Base-by-base conservation (phyloP, 2,113 vertebrate species). In the Meleagris gallopavo region DNA sequence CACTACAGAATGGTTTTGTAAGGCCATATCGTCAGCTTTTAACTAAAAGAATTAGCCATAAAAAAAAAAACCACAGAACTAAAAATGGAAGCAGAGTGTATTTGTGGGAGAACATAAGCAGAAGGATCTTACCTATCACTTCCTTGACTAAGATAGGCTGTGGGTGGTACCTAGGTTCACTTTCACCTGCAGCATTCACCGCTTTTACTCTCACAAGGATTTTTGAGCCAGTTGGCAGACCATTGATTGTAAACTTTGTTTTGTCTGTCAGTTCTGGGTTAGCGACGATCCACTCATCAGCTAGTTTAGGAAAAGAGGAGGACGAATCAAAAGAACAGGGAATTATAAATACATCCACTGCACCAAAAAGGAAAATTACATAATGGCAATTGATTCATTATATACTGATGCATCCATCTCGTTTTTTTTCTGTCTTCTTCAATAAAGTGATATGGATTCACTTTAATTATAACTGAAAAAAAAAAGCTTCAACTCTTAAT, bases 121-220 rank as follows among this genome's bases (percentile, higher is more conserved):
- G 24, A 19, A 54, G 17, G 25, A 73, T 60, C 98, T 98, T 95
- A 99, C 99, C 99, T 89, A 99, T 98, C 78, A 99, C 98, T 94
- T 99, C 98, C 97, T 99, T 99, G 94, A 99, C 98, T 55, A 99
- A 96, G 83, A 99, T 97, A 54, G 98, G 96, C 93, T 99, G 99
- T 73, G 99, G 99, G 80, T 98, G 97, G 78, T 98, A 97, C 75
- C 98, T 98, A 43, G 99, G 99, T 25, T 96, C 60, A 13, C 99
- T 99, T 77, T 98, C 95, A 7, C 99, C 99, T 2, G 99, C 99
- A 10, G 98, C 98, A 38, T 99, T 99, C 71, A 99, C 94, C 34
- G 99, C 98, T 97, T 98, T 99, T 82, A 99, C 98, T 22, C 99
- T 98, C 77, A 99, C 98, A 46, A 98, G 97, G 96, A 99, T 99